Base-by-base conservation (phyloP, 2,888 invertebrate species). In the Ichneumoninae sp. region DNA sequence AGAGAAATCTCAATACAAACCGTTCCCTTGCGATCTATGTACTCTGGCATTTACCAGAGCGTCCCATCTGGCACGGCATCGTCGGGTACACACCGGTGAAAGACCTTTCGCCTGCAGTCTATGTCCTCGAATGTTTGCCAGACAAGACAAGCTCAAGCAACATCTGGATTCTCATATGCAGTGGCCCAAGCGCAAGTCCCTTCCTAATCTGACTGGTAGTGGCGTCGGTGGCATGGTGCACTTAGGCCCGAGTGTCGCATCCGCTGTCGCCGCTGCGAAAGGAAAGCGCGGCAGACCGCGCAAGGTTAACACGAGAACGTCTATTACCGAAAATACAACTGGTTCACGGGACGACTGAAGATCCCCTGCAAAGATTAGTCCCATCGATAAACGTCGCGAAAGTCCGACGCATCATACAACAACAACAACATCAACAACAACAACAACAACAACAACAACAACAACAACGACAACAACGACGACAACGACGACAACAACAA, bases 81-180 rank as follows among this genome's bases (percentile, higher is more conserved):
- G 96, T 87, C 94, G 96, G 84, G 96, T 96, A 40, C 96, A 96
- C 93, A 96, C 96, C 0, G 96, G 96, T 81, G 96, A 96, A 93
- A 94, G 96, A 10, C 96, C 96, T 3, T 96, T 95, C 93, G 95
- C 95, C 75, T 96, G 96, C 93, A 95, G 95, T 88, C 95, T 95
- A 86, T 96, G 96, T 93, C 96, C 96, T 0, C 95, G 96, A 78
- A 95, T 96, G 87, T 96, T 96, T 94, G 96, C 96, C 30, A 94
- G 96, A 82, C 96, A 96, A 88, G 96, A 96, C 93, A 96, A 96
- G 90, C 94, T 96, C 89, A 96, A 96, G 85, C 95, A 96, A 88
- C 96, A 96, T 75, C 79, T 93, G 84, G 92, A 93, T 50, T 92
- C 93, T 16, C 93, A 93, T 75, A 80, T 92, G 16, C 93, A 92